Percentiles rank a stretch among this genome's conserved stretches.
These are phyloP conservation scores for Stomatorhinus ivindoensis DNA, from an alignment of 2,113 vertebrate genomes.

Conservation along the genomic window DNA sequence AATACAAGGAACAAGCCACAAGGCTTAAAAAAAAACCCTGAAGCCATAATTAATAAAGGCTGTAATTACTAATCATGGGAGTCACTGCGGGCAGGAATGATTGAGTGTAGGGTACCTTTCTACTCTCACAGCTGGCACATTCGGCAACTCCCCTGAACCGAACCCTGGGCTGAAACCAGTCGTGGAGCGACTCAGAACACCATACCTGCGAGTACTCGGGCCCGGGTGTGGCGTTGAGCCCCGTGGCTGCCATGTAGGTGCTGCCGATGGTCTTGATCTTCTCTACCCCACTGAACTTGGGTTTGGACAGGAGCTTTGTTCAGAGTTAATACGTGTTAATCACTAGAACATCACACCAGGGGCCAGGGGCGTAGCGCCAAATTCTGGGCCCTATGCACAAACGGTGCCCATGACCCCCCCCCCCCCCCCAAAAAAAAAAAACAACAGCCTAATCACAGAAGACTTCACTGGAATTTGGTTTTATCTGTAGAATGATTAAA, in stretches of 20 bases:
- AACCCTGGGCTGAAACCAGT: too few species aligned
- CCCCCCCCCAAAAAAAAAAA: too few species aligned
- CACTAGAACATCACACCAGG: neutral
- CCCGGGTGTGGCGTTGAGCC: slow-evolving; percentile 78
- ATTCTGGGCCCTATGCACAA: too few species aligned
- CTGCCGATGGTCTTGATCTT: slow-evolving; percentile 99
- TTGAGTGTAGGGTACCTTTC: neutral
- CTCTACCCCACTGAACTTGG: slow-evolving; percentile 95
- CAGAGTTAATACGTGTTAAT: neutral
- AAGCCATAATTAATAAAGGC: slow-evolving; percentile 1
- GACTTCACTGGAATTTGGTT: too few species aligned
- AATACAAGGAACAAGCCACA: neutral
- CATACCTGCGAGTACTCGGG: slow-evolving; percentile 81
- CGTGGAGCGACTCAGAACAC: neutral
- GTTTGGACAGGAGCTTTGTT: slow-evolving; percentile 81
- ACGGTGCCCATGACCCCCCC: too few species aligned
- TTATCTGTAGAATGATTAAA: too few species aligned
- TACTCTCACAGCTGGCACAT: neutral
- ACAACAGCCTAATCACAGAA: too few species aligned
- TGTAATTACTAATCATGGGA: neutral
- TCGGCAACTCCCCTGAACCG: neutral
- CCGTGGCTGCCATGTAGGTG: slow-evolving; percentile 97
- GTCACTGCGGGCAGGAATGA: neutral
- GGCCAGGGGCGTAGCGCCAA: too few species aligned
- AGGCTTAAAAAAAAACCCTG: neutral